Evolutionary conservation across 2,113 vertebrate genomes (phyloP).

Genomic region (Myiozetetes cayanensis): DNA sequence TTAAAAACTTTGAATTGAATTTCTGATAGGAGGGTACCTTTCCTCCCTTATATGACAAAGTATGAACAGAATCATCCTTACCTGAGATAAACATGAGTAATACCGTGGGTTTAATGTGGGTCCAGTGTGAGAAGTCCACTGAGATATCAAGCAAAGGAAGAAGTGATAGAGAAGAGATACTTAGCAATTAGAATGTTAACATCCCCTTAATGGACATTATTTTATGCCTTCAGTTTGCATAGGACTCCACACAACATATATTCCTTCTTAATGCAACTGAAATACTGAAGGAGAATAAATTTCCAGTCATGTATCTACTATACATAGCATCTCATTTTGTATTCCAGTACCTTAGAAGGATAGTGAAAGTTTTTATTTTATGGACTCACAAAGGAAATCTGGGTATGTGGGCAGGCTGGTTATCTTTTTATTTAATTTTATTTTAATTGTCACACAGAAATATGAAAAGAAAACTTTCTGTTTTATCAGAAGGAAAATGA

Average conservation of each 20-base stretch:
- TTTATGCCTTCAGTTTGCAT: background rate
- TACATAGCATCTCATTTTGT: background rate
- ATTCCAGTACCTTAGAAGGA: background rate
- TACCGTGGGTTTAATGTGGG: background rate
- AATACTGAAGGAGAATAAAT: background rate
- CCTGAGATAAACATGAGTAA: background rate
- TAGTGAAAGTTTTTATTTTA: background rate
- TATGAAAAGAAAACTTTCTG: background rate
- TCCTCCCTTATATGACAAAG: background rate
- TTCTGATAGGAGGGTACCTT: background rate
- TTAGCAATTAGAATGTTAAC: background rate
- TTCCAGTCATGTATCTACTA: background rate
- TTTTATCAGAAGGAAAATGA: background rate
- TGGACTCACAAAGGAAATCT: background rate
- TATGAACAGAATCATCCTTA: background rate
- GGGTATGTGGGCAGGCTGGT: accelerated
- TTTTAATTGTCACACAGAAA: background rate
- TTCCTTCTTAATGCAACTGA: background rate
- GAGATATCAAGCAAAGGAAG: background rate
- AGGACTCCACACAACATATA: background rate
- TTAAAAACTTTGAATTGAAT: background rate
- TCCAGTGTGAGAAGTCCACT: background rate
- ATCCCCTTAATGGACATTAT: background rate
- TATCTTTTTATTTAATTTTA: background rate
- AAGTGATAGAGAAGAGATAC: background rate